phyloP scores from a whole-genome alignment of 2,888 invertebrate species.

The Thymelicus acteon region DNA sequence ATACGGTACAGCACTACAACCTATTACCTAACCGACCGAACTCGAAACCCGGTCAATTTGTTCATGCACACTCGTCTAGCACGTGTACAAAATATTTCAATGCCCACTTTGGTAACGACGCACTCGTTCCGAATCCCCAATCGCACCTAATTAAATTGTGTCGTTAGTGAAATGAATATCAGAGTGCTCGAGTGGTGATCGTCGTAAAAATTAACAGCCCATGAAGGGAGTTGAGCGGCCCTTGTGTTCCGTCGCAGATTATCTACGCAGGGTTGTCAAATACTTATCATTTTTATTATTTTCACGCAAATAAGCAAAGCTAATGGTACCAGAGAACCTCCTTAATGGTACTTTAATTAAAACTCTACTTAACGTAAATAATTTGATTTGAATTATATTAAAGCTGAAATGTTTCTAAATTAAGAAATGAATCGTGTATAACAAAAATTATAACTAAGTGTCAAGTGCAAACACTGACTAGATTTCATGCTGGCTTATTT shows the following conservation, averaged over 20 bases:
- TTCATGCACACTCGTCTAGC: too few species aligned
- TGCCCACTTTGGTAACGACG: not conserved
- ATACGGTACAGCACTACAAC: too few species aligned
- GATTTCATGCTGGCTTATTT: too few species aligned
- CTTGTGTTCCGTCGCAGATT: constrained; percentile 2
- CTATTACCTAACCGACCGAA: too few species aligned
- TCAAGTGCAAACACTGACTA: too few species aligned
- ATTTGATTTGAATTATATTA: not conserved
- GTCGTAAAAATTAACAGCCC: constrained; percentile 43
- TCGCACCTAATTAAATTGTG: constrained; percentile 20
- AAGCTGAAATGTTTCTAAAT: not conserved
- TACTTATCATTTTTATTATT: not conserved
- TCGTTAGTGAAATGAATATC: constrained; percentile 27
- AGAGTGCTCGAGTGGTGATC: constrained; percentile 32
- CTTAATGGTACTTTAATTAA: not conserved
- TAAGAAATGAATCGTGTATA: too few species aligned
- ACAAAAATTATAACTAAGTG: too few species aligned
- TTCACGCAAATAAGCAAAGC: not conserved
- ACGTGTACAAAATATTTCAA: not conserved
- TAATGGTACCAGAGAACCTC: not conserved
- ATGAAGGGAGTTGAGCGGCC: constrained; percentile 31
- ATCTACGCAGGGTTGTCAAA: constrained; percentile 9
- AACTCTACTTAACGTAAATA: not conserved
- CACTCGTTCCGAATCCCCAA: not conserved
- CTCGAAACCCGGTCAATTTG: too few species aligned